phyloP scores from a whole-genome alignment of 2,797 vertebrate species.

The Ceyx erithaca region DNA sequence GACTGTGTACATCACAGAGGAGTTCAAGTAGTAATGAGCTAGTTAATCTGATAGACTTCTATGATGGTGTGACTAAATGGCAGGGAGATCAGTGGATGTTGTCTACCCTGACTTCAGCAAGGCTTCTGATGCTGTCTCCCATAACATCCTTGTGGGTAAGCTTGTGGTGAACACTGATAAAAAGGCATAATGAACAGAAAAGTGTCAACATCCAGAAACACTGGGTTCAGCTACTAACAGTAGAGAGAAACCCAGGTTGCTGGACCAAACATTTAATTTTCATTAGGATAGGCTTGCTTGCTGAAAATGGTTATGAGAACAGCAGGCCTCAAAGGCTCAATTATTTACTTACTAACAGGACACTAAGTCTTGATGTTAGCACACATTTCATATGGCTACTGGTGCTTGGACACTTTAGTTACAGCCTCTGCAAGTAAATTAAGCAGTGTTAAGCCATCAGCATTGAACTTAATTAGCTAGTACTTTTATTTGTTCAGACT shows the following conservation, averaged over 20 bases:
- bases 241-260: not conserved
- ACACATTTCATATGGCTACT: not conserved
- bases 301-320: not conserved
- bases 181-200: not conserved
- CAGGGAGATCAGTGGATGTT: too few relatives aligned
- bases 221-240: not conserved
- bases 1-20: not conserved
- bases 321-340: not conserved
- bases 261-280: not conserved
- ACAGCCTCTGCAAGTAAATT: constrained; percentile 3
- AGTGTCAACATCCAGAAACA: not conserved
- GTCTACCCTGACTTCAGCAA: too few relatives aligned
- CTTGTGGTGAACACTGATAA: not conserved
- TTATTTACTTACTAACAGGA: constrained; percentile 3
- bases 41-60: not conserved
- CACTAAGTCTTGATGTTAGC: not conserved
- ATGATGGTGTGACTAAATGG: too few relatives aligned
- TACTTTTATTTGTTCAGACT: not conserved
- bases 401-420: not conserved
- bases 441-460: not conserved
- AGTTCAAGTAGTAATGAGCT: not conserved
- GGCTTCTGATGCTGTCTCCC: too few relatives aligned
- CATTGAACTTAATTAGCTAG: not conserved
- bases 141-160: too few relatives aligned
- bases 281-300: not conserved